A percentile compares a stretch with the other conserved stretches of the same genome.
These are phyloP conservation scores for Heteromormyrus szaboi DNA, from an alignment of 2,797 vertebrate species.

Conservation along the genomic window DNA sequence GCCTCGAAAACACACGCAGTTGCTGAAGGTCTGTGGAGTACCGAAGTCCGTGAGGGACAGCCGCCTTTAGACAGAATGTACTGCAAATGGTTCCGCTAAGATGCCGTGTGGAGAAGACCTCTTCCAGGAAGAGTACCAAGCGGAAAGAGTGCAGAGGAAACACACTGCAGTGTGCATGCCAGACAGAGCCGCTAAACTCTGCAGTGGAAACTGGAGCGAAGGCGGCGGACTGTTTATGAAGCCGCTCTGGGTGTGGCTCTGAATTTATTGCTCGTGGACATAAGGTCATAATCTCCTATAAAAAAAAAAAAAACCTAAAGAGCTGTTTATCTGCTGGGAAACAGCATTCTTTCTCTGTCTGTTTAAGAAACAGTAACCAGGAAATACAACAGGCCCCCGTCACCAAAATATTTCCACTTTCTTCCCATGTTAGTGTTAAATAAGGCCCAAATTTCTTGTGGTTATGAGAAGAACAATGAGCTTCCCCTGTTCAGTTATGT, in stretches of 20 bases:
- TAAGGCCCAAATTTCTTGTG: not conserved
- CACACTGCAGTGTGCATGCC: not conserved
- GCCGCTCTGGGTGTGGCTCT: conserved; percentile 58
- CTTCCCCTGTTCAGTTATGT: not conserved
- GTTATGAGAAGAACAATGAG: conserved; percentile 12
- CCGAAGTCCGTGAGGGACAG: not conserved
- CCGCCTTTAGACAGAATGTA: not conserved
- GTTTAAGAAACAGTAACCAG: conserved; percentile 26
- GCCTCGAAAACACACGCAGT: not conserved
- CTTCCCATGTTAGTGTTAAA: conserved; percentile 13
- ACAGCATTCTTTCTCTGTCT: conserved; percentile 12
- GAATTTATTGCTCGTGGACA: conserved; percentile 48
- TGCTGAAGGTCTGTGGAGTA: not conserved
- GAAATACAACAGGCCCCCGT: conserved; percentile 28
- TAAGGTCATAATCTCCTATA: conserved; percentile 27
- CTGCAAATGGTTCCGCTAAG: not conserved
- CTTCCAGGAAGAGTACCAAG: not conserved
- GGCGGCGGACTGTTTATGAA: conserved; percentile 58
- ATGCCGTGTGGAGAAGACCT: not conserved
- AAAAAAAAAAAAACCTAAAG: not conserved
- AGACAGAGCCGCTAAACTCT: conserved; percentile 21
- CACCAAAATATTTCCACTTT: conserved; percentile 28
- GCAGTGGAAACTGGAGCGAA: conserved; percentile 40
- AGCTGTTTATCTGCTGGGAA: not conserved
- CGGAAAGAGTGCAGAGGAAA: conserved; percentile 28